A percentile compares a stretch with the other conserved stretches of the same genome.
phyloP scores from a whole-genome alignment of 2,113 vertebrate species.

The Lates calcarifer region DNA sequence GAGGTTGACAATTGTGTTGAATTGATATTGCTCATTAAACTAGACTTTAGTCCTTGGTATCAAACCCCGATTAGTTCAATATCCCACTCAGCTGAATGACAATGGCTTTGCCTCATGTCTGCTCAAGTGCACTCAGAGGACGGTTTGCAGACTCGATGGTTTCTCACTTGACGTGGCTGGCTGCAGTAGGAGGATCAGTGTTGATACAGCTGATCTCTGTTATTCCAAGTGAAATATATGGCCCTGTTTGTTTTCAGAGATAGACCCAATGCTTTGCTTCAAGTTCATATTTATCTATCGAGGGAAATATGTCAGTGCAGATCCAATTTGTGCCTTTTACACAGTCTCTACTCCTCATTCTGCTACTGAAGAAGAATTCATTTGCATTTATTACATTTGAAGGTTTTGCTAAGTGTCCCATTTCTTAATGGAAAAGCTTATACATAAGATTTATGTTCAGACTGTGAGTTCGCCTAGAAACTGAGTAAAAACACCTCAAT shows the following conservation, averaged over 20 bases:
- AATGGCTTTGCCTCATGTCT: slow-evolving; percentile 45
- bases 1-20: slow-evolving; percentile 21
- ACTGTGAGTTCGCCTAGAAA: not conserved
- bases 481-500: slow-evolving; percentile 9
- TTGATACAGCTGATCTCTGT: slow-evolving; percentile 87
- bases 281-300: slow-evolving; percentile 87
- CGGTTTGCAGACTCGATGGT: slow-evolving; percentile 57
- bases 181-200: slow-evolving; percentile 83
- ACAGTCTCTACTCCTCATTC: slow-evolving; percentile 41
- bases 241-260: slow-evolving; percentile 85
- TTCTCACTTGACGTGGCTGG: slow-evolving; percentile 77
- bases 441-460: not conserved
- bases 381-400: slow-evolving; percentile 23
- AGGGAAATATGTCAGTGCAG: slow-evolving; percentile 81
- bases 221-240: slow-evolving; percentile 84
- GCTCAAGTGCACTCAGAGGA: slow-evolving; percentile 46
- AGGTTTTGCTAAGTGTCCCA: not conserved
- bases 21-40: slow-evolving; percentile 26
- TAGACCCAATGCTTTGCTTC: slow-evolving; percentile 80
- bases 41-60: slow-evolving; percentile 11
- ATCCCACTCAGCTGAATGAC: slow-evolving; percentile 32
- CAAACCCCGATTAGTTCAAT: slow-evolving; percentile 28
- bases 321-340: slow-evolving; percentile 67
- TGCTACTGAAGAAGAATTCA: slow-evolving; percentile 41
- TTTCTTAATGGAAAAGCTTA: slow-evolving; percentile 1